Conservation (phyloP, 2,113 vertebrate species). For the Clarias gariepinus region DNA sequence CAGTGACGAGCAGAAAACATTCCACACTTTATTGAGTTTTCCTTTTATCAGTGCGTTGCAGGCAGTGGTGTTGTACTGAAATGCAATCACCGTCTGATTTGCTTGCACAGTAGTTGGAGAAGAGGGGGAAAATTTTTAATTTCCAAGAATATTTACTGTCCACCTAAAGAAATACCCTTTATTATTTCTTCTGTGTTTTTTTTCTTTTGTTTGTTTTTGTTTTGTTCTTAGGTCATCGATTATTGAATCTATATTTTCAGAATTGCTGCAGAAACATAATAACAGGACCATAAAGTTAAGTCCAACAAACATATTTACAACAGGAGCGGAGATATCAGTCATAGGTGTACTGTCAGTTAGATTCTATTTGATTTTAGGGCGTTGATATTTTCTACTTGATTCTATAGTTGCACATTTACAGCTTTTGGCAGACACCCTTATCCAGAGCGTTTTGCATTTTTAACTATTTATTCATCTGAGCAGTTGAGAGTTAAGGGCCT, state of each 20-base stretch:
- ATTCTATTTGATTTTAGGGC: too few species aligned
- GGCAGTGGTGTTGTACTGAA: not conserved
- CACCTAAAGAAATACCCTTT: not conserved
- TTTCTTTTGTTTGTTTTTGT: not conserved
- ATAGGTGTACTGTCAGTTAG: too few species aligned
- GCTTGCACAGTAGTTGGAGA: not conserved
- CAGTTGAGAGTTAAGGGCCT: too few species aligned
- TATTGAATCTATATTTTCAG: not conserved
- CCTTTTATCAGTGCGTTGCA: not conserved
- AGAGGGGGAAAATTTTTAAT: not conserved
- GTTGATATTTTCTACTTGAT: too few species aligned
- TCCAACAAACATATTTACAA: not conserved
- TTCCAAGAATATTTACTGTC: not conserved
- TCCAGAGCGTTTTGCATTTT: too few species aligned
- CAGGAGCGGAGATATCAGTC: too few species aligned
- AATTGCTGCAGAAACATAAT: not conserved
- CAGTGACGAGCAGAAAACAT: too few species aligned
- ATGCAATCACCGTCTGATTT: not conserved
- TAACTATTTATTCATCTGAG: too few species aligned
- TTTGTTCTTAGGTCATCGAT: not conserved
- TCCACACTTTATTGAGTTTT: not conserved
- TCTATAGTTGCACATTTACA: too few species aligned
- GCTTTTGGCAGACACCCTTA: too few species aligned
- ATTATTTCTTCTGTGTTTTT: too few species aligned
- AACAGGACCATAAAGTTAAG: not conserved